Conservation (phyloP, 2,113 vertebrate species). For the Dicaeum eximium region DNA sequence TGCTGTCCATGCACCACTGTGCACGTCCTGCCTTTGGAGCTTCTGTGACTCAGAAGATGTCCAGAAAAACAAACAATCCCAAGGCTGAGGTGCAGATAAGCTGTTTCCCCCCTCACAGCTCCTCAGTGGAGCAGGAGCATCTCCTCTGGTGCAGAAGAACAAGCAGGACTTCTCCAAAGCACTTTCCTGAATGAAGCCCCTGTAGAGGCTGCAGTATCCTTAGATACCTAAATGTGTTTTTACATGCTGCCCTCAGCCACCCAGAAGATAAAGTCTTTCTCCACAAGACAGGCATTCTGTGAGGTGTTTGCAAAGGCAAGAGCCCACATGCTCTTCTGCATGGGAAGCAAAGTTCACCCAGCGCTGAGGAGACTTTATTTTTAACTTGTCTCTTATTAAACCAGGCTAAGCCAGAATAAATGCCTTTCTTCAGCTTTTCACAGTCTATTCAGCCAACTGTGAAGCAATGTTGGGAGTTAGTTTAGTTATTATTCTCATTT, state of each 20-base stretch:
- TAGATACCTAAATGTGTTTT: not conserved
- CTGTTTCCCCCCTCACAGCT: not conserved
- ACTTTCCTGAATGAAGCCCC: not conserved
- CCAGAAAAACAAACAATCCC: not conserved
- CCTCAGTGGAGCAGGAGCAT: not conserved
- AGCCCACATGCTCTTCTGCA: not conserved
- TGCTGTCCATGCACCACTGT: not conserved
- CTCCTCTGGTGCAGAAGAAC: not conserved
- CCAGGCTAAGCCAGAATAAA: constrained; percentile 5
- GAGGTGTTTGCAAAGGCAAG: not conserved
- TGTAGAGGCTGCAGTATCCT: not conserved
- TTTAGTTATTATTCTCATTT: constrained; percentile 33
- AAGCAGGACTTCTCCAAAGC: not conserved
- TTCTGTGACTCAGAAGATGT: not conserved
- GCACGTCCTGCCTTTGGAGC: not conserved
- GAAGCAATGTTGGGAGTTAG: not conserved
- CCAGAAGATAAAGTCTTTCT: not conserved
- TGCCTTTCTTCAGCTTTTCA: not conserved
- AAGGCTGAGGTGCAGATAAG: not conserved
- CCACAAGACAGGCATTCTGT: not conserved
- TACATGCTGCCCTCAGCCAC: not conserved
- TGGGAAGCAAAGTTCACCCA: not conserved
- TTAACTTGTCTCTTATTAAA: not conserved
- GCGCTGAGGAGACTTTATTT: not conserved
- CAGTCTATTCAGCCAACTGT: constrained; percentile 6